Conservation (phyloP, 1,140 invertebrate species). For the Trypoxylus dichotomus region DNA sequence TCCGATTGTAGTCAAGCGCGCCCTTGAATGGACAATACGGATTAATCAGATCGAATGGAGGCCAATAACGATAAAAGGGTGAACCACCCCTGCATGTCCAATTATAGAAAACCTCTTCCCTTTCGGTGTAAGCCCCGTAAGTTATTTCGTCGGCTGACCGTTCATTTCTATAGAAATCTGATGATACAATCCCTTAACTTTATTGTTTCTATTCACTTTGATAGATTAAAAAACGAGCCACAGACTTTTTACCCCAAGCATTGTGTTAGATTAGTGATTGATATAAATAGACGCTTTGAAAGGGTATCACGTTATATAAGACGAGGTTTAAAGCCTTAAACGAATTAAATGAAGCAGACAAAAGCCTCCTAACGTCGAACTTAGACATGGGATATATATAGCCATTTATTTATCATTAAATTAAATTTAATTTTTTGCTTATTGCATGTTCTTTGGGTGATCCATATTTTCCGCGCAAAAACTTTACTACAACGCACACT, state of each 20-base stretch:
- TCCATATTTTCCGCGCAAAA: background rate
- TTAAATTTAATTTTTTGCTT: background rate
- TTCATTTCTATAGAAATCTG: conserved; percentile 10
- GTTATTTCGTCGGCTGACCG: background rate
- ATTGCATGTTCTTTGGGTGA: background rate
- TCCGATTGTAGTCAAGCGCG: conserved; percentile 8
- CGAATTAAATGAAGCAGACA: background rate
- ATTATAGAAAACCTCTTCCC: conserved; percentile 32
- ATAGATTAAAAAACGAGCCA: conserved; percentile 8
- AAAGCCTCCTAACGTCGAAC: background rate
- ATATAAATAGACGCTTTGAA: background rate
- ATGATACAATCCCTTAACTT: background rate
- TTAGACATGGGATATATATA: background rate
- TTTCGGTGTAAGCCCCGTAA: conserved; percentile 30
- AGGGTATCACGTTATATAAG: background rate
- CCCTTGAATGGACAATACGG: background rate
- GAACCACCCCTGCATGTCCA: conserved; percentile 27
- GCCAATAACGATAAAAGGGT: background rate
- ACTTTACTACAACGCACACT: no score
- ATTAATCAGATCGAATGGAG: conserved; percentile 22
- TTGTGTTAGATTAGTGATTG: conserved; percentile 11
- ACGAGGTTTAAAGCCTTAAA: background rate
- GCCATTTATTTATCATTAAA: background rate
- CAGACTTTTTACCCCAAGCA: background rate
- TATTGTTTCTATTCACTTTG: conserved; percentile 1